Evolutionary conservation across 1,140 invertebrate genomes (phyloP).

Genomic region (Drosophila kepulauana): DNA sequence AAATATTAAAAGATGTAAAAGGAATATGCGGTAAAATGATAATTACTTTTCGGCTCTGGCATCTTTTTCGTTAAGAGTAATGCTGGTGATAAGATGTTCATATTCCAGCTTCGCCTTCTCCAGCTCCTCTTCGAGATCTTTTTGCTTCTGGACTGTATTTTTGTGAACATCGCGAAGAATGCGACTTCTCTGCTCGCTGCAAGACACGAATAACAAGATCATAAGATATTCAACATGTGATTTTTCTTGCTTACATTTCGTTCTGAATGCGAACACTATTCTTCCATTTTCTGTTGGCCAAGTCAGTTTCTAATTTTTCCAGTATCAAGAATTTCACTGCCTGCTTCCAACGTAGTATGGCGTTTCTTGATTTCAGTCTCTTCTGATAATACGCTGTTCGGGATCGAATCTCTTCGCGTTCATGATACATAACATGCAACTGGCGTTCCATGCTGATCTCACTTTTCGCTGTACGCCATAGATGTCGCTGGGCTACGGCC

Average conservation of each 20-base stretch:
- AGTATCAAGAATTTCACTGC: conserved; percentile 49
- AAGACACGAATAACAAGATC: background rate
- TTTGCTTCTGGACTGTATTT: conserved; percentile 47
- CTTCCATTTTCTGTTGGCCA: conserved; percentile 67
- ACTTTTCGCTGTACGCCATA: conserved; percentile 50
- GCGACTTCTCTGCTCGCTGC: conserved; percentile 52
- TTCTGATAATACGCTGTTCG: conserved; percentile 6
- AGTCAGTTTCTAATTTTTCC: conserved; percentile 56
- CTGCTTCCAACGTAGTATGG: conserved; percentile 52
- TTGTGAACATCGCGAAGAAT: conserved; percentile 47
- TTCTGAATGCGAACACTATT: conserved; percentile 70
- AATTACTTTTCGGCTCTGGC: conserved; percentile 59
- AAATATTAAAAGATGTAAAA: background rate
- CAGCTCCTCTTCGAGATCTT: conserved; percentile 59
- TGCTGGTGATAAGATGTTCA: conserved; percentile 28
- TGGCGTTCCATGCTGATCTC: conserved; percentile 64
- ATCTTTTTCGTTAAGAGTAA: conserved; percentile 43
- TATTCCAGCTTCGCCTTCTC: conserved; percentile 22
- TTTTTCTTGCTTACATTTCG: conserved; percentile 54
- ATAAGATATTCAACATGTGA: too few species aligned
- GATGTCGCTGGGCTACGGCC: conserved; percentile 47
- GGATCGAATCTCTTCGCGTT: conserved; percentile 42
- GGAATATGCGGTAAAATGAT: background rate
- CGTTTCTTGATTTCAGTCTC: conserved; percentile 30
- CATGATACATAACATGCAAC: conserved; percentile 50